Base-by-base conservation (phyloP, 2,888 invertebrate genomes). In the Ellobium chinense region DNA sequence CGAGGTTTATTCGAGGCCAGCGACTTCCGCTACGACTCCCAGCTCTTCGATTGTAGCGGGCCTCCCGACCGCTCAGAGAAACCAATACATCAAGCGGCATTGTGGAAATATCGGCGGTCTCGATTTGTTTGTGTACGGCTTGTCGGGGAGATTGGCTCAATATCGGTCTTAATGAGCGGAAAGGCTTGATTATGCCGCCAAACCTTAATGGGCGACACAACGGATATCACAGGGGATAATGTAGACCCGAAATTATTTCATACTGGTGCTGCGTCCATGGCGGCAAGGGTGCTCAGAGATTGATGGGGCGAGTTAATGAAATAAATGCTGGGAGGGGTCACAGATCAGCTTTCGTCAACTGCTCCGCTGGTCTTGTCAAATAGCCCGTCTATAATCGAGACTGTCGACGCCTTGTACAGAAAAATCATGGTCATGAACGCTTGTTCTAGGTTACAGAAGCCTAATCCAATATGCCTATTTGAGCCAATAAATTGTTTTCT, bases 131-230 rank as follows among this genome's bases (percentile, higher is more conserved):
- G 78, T 79, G 63, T 73, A 39, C 58, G 37, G 63, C 58, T 63
- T 73, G 72, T 63, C 72, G 31, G 36, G 27, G 56, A 79, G 72
- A 79, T 79, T 72, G 73, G 63, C 73, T 79, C 72, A 72, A 72
- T 65, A 73, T 79, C 56, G 72, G 56, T 63, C 56, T 62, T 79
- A 79, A 79, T 79, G 78, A 79, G 58, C 78, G 78, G 78, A 73
- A 79, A 78, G 56, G 65, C 65, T 65, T 65, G 54, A 27, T 73
- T 56, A 69, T 56, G n/a, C 78, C 56, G 62, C 21, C 63, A 31
- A 29, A 60, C 56, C 37, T 56, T 68, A 77, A 58, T 77, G 60
- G 66, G 31, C 37, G 77, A 31, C 68, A 58, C 58, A 58, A 58
- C 58, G 58, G 77, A 66, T 77, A 77, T 68, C 27, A 46, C 68